phyloP scores from a whole-genome alignment of 1,140 invertebrate species.

The Drosophila trapezifrons region DNA sequence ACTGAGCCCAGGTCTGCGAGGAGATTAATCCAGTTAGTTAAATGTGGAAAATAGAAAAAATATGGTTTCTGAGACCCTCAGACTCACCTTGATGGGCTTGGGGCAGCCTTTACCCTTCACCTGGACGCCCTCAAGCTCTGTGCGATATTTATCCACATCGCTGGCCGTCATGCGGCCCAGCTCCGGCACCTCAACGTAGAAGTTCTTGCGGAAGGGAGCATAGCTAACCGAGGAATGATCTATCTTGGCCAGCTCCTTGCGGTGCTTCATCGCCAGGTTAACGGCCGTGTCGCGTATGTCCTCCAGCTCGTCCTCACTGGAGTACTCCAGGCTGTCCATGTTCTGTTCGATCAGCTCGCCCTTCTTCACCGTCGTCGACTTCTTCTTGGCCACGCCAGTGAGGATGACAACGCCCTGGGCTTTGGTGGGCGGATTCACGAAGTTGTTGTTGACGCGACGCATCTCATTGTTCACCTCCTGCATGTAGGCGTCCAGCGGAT shows the following conservation, averaged over 20 bases:
- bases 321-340: slow-evolving; percentile 98
- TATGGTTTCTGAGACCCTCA: background rate
- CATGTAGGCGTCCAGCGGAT: slow-evolving; percentile 99
- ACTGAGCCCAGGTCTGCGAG: slow-evolving; percentile 95
- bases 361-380: slow-evolving; percentile 89
- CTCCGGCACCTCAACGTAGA: slow-evolving; percentile 95
- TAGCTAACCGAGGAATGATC: slow-evolving; percentile 94
- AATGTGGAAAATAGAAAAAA: too few species aligned
- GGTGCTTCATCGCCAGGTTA: slow-evolving; percentile 94
- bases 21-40: background rate
- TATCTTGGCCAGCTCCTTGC: slow-evolving; percentile 95
- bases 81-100: slow-evolving; percentile 92
- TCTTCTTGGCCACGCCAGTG: slow-evolving; percentile 95
- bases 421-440: slow-evolving; percentile 82
- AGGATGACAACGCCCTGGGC: slow-evolving; percentile 89
- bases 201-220: slow-evolving; percentile 95
- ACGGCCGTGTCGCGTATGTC: slow-evolving; percentile 96
- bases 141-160: slow-evolving; percentile 94
- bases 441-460: slow-evolving; percentile 94
- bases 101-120: slow-evolving; percentile 95
- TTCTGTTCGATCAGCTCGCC: slow-evolving; percentile 98
- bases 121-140: slow-evolving; percentile 93
- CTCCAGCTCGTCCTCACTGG: slow-evolving; percentile 97
- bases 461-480: slow-evolving; percentile 92
- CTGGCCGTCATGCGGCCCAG: slow-evolving; percentile 95